Evolutionary conservation across 2,797 vertebrate genomes (phyloP), one percentile per base, ranked within the genome.

Genomic region (Silurus lanzhouensis): DNA sequence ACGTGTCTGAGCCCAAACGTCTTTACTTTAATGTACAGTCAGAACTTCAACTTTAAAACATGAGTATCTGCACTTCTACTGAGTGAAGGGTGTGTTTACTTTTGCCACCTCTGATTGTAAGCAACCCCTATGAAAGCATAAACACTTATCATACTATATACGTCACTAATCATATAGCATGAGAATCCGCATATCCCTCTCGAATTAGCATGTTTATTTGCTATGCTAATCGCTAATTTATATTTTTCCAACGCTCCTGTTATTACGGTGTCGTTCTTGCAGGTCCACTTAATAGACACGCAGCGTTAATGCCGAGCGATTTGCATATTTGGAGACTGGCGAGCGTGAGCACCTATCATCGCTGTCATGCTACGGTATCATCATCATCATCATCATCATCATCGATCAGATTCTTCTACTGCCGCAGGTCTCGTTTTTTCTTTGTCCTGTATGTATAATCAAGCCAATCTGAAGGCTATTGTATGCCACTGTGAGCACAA

Each of bases 401-500:
- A 82, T 89, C 80, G 84, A 72, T 85, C 60, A 88, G 75, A 86
- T 66, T 85, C 85, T 72, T 31, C n/a, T 68, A 85, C 86, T 85
- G 76, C 44, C 80, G 87, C 86, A 72, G 82, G 85, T 89, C 84
- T 90, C 48, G 86, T 90, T 89, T 86, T 88, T 38, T 38, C 87
- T 88, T 72, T 86, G 85, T 85, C 84, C 72, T 85, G 86, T 91
- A 89, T 88, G 84, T 88, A 80, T 88, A 88, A 90, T 90, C 89
- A 88, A 84, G 68, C 88, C 89, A 92, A 93, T 92, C 90, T 93
- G 77, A 76, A 86, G 27, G 85, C 78, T 87, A 90, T 91, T 93
- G 89, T 91, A 86, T 68, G 71, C 66, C 60, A 81, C 86, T 77
- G 83, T 85, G 87, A 90, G 93, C 90, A 93, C 93, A 93, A 93